Evolutionary conservation across 2,888 invertebrate species (phyloP).

Genomic region (Lepidocyrtinus sp.): DNA sequence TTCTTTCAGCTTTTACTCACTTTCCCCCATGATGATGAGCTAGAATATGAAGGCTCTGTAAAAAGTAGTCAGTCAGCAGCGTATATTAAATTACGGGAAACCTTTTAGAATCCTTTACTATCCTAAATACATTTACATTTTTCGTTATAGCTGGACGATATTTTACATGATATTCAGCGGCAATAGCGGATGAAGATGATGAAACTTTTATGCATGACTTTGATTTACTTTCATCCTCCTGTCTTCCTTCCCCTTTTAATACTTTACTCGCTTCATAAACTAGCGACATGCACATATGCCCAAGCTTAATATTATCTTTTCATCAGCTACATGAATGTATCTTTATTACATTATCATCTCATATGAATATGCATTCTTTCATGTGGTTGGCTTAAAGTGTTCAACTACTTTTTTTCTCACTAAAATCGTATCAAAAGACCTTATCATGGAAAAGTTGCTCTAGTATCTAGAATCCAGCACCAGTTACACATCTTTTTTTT

Average conservation of each 20-base stretch:
- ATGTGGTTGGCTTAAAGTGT: not conserved
- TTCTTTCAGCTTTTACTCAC: not conserved
- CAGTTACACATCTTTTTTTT: not conserved
- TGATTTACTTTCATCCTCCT: conserved; percentile 58
- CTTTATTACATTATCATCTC: not conserved
- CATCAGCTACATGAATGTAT: not conserved
- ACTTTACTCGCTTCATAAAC: not conserved
- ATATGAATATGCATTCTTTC: not conserved
- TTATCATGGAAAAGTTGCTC: not conserved
- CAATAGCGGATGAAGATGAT: conserved; percentile 58
- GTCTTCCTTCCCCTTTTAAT: conserved; percentile 22
- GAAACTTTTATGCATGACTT: conserved; percentile 62
- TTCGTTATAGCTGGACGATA: not conserved
- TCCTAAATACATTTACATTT: conserved; percentile 7
- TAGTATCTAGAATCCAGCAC: not conserved
- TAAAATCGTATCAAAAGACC: not conserved
- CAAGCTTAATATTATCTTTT: not conserved
- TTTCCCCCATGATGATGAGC: conserved; percentile 10
- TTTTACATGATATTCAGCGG: not conserved
- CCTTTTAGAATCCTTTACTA: not conserved
- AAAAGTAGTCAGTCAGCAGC: conserved; percentile 10
- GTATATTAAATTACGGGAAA: conserved; percentile 12
- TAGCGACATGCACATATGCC: not conserved
- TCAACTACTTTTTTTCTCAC: no score
- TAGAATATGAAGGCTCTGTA: conserved; percentile 10